Percentiles rank a stretch among this genome's conserved stretches.
These are phyloP conservation scores for Bombus consobrinus DNA, from an alignment of 1,140 invertebrate species.

Conservation along the genomic window DNA sequence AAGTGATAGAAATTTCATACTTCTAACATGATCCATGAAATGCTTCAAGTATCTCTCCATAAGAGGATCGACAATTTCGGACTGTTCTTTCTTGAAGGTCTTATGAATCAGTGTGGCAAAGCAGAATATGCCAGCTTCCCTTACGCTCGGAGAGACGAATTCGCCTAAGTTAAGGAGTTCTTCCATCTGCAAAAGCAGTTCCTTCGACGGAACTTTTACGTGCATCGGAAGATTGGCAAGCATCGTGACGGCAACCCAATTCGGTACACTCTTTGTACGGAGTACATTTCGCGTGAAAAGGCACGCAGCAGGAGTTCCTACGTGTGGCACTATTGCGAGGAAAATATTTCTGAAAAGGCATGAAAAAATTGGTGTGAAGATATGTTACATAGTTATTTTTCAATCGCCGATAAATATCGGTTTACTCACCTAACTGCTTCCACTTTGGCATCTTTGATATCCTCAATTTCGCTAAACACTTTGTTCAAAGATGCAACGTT, in stretches of 20 bases:
- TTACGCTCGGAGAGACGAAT: constrained; percentile 61
- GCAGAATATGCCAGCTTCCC: constrained; percentile 73
- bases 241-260: constrained; percentile 68
- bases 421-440: constrained; percentile 55
- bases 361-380: not conserved
- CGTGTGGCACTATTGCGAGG: constrained; percentile 76
- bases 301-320: constrained; percentile 77
- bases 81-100: constrained; percentile 61
- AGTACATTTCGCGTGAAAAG: constrained; percentile 76
- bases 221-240: constrained; percentile 76
- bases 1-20: constrained; percentile 42
- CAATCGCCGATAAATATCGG: not conserved
- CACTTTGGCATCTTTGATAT: constrained; percentile 48
- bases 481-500: constrained; percentile 70
- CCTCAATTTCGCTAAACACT: constrained; percentile 67
- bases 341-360: constrained; percentile 74
- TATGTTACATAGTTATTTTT: not conserved
- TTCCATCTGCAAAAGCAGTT: constrained; percentile 76
- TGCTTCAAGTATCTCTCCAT: constrained; percentile 61
- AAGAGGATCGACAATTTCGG: constrained; percentile 1
- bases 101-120: constrained; percentile 78
- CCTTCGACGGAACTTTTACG: constrained; percentile 72
- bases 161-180: constrained; percentile 67
- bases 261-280: constrained; percentile 66
- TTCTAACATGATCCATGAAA: constrained; percentile 67